Conservation (phyloP, 1,140 invertebrate species). For the Neuroterus valhalla region DNA sequence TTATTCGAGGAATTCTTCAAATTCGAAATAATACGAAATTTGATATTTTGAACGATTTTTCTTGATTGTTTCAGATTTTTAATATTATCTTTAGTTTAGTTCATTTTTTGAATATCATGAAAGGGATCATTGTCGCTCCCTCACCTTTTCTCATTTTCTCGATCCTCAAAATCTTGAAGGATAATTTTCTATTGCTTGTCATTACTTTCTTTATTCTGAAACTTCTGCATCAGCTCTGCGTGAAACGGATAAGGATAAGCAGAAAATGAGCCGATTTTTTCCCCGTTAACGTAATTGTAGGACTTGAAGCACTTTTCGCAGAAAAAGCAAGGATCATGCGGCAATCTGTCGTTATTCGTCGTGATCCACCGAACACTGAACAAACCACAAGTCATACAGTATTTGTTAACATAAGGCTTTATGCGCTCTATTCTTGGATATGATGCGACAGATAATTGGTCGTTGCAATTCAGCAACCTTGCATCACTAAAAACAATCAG, state of each 20-base stretch:
- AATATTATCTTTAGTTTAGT: too few relatives aligned
- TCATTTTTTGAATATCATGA: too few relatives aligned
- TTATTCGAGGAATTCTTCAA: too few relatives aligned
- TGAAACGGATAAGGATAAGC: constrained; percentile 68
- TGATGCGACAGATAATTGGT: constrained; percentile 67
- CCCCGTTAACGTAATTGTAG: constrained; percentile 79
- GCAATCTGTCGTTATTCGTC: constrained; percentile 76
- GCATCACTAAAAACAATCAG: constrained; percentile 85
- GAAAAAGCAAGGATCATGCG: constrained; percentile 81
- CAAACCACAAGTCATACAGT: constrained; percentile 77
- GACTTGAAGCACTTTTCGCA: constrained; percentile 80
- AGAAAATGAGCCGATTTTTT: constrained; percentile 72
- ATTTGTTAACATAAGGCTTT: constrained; percentile 63
- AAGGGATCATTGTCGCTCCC: too few relatives aligned
- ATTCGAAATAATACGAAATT: too few relatives aligned
- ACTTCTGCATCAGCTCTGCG: constrained; percentile 40
- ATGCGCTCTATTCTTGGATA: constrained; percentile 77
- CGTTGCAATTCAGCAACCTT: constrained; percentile 76
- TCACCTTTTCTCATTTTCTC: background rate
- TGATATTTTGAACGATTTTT: too few relatives aligned
- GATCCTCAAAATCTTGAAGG: background rate
- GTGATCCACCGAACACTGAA: constrained; percentile 78
- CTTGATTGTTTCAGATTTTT: too few relatives aligned
- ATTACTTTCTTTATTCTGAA: background rate
- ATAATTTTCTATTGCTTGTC: background rate